Percentiles rank a stretch among this genome's conserved stretches.
Conservation (phyloP, 2,888 invertebrate species). For the Scotopteryx bipunctaria region DNA sequence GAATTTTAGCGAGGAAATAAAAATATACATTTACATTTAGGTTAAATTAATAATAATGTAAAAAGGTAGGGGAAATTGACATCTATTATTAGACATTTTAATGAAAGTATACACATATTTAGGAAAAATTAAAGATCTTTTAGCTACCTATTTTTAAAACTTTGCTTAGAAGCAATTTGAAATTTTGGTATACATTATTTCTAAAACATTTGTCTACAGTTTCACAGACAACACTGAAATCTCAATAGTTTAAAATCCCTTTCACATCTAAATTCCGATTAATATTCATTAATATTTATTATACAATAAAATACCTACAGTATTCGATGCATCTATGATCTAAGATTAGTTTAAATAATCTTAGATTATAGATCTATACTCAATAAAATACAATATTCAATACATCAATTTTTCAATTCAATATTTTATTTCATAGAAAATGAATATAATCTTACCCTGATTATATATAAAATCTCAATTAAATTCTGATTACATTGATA, state of each 20-base stretch:
- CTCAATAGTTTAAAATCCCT: not conserved
- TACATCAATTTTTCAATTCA: slow-evolving; percentile 5
- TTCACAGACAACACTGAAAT: slow-evolving; percentile 11
- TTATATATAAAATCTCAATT: slow-evolving; percentile 19
- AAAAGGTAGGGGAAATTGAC: too few species aligned
- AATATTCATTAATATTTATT: not conserved
- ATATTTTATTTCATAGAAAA: slow-evolving; percentile 3
- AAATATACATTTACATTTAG: not conserved
- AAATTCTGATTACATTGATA: slow-evolving; percentile 6
- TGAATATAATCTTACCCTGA: slow-evolving; percentile 20
- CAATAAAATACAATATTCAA: not conserved
- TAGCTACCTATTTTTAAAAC: too few species aligned
- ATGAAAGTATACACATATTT: too few species aligned
- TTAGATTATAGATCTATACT: not conserved
- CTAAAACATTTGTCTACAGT: not conserved
- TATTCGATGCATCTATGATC: too few species aligned
- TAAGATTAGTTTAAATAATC: not conserved
- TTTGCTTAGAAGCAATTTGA: not conserved
- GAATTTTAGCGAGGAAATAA: not conserved
- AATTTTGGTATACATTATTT: not conserved
- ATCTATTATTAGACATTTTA: too few species aligned
- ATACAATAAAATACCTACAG: too few species aligned
- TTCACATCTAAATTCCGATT: slow-evolving; percentile 3
- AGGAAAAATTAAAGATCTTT: too few species aligned
- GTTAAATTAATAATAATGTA: too few species aligned